Conservation (phyloP, 2,888 invertebrate genomes). For the Rhabditoides inermis region DNA sequence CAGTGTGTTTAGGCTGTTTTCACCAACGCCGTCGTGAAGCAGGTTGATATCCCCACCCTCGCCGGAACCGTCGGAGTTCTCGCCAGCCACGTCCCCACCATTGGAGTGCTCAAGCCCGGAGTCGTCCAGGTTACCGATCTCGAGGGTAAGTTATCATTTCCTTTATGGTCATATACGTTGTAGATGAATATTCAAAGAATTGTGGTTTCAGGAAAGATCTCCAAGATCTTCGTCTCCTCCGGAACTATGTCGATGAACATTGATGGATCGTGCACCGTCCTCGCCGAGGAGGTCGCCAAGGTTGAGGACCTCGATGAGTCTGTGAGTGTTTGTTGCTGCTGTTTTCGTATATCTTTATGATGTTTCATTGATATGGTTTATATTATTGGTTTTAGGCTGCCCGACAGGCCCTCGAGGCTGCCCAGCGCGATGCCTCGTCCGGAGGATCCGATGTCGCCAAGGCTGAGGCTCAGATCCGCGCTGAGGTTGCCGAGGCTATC, state of each 20-base stretch:
- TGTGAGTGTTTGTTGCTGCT: slow-evolving; percentile 17
- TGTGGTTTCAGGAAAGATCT: slow-evolving; percentile 31
- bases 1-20: slow-evolving; percentile 33
- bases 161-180: background rate
- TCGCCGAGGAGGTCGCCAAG: slow-evolving; percentile 45
- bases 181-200: background rate
- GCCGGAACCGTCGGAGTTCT: slow-evolving; percentile 49
- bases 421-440: slow-evolving; percentile 36
- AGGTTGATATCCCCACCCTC: slow-evolving; percentile 50
- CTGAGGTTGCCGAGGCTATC: slow-evolving; percentile 45
- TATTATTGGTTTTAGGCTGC: slow-evolving; percentile 40
- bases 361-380: background rate
- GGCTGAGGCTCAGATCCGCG: slow-evolving; percentile 47
- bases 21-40: slow-evolving; percentile 43
- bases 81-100: slow-evolving; percentile 50
- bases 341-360: slow-evolving; percentile 3
- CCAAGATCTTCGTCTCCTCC: slow-evolving; percentile 47
- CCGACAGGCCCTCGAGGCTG: slow-evolving; percentile 42
- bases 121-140: slow-evolving; percentile 42
- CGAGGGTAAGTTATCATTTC: slow-evolving; percentile 27
- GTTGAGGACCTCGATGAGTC: slow-evolving; percentile 46
- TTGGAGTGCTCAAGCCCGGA: slow-evolving; percentile 51
- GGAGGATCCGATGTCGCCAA: slow-evolving; percentile 43
- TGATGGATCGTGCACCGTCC: slow-evolving; percentile 48
- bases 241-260: slow-evolving; percentile 52